phyloP scores from a whole-genome alignment of 2,888 invertebrate genomes.

The Myopa tessellatipennis region DNA sequence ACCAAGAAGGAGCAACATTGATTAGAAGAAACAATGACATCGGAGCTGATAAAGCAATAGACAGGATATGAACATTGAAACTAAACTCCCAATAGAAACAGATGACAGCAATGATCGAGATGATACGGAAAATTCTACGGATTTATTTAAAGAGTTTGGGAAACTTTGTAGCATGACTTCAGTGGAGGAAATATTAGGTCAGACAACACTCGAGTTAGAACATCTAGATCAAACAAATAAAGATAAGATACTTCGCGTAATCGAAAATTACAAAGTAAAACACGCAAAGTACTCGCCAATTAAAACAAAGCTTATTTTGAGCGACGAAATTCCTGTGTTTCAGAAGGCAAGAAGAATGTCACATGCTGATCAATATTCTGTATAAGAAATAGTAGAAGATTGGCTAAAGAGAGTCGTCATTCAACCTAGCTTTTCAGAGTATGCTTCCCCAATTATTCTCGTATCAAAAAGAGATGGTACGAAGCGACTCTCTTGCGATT shows the following conservation, averaged over 20 bases:
- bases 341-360: constrained; percentile 10
- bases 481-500: constrained; percentile 51
- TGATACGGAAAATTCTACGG: too few species aligned
- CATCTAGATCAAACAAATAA: not conserved
- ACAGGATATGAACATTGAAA: not conserved
- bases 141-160: constrained; percentile 8
- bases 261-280: not conserved
- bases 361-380: constrained; percentile 30
- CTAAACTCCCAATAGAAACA: not conserved
- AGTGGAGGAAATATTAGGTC: not conserved
- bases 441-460: constrained; percentile 49
- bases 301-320: constrained; percentile 16
- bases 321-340: constrained; percentile 13
- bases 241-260: not conserved
- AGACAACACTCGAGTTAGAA: not conserved
- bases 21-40: not conserved
- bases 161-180: constrained; percentile 19
- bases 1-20: constrained; percentile 9
- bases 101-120: not conserved
- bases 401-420: constrained; percentile 58
- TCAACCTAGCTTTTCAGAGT: constrained; percentile 55
- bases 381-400: constrained; percentile 52
- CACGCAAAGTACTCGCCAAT: not conserved
- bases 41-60: not conserved
- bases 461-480: constrained; percentile 47